These are phyloP conservation scores for Cetoscarus ocellatus DNA, from an alignment of 2,797 vertebrate genomes.

Conservation along the genomic window DNA sequence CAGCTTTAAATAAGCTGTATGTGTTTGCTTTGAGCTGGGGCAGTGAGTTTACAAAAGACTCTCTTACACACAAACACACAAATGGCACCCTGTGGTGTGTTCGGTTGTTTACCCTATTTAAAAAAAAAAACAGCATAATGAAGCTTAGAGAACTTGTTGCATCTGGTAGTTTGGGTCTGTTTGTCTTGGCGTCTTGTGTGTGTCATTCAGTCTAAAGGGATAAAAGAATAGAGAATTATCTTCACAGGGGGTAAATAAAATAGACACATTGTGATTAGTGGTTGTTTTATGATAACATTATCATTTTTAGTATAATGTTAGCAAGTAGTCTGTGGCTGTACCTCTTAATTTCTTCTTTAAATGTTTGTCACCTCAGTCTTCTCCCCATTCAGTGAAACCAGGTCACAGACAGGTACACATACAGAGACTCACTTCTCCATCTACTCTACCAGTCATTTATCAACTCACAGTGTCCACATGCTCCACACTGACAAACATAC, in stretches of 20 bases:
- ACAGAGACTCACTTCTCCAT: slow-evolving; percentile 26
- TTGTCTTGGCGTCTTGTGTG: slow-evolving; percentile 37
- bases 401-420: slow-evolving; percentile 35
- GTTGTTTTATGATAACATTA: slow-evolving; percentile 29
- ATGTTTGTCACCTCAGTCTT: background rate
- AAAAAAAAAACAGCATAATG: slow-evolving; percentile 39
- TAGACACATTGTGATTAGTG: slow-evolving; percentile 1
- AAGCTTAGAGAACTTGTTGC: slow-evolving; percentile 55
- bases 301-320: slow-evolving; percentile 20
- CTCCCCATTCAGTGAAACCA: slow-evolving; percentile 15
- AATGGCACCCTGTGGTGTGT: slow-evolving; percentile 59
- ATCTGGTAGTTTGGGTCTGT: slow-evolving; percentile 57
- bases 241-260: slow-evolving; percentile 20
- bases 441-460: slow-evolving; percentile 64
- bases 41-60: slow-evolving; percentile 65
- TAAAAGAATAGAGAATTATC: slow-evolving; percentile 43
- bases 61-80: slow-evolving; percentile 53
- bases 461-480: slow-evolving; percentile 67
- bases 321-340: background rate
- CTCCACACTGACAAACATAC: slow-evolving; percentile 69
- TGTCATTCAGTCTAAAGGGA: slow-evolving; percentile 17
- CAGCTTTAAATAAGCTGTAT: slow-evolving; percentile 36
- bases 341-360: background rate
- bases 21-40: slow-evolving; percentile 57
- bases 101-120: slow-evolving; percentile 61